Evolutionary conservation across 2,797 vertebrate genomes (phyloP).

Genomic region (Enteromius unitaeniatus): DNA sequence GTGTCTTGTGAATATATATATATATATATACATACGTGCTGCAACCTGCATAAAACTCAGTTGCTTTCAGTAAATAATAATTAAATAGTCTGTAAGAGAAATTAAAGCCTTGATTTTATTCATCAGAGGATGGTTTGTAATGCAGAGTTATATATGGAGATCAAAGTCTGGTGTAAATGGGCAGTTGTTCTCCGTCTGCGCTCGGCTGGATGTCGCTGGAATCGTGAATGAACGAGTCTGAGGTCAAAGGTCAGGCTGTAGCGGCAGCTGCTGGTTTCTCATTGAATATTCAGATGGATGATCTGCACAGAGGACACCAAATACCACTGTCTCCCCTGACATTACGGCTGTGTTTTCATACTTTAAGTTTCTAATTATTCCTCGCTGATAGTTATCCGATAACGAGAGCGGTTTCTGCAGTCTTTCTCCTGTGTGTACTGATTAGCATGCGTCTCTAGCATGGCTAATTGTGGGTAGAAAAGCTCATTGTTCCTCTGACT

Average conservation of each 20-base stretch:
- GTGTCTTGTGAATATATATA: conserved; percentile 61
- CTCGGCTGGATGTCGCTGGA: conserved; percentile 38
- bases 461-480: conserved; percentile 74
- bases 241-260: conserved; percentile 83
- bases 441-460: conserved; percentile 79
- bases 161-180: conserved; percentile 84
- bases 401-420: conserved; percentile 47
- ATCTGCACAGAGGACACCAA: conserved; percentile 40
- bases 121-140: conserved; percentile 15
- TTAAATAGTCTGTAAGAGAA: conserved; percentile 63
- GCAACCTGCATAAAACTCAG: conserved; percentile 58
- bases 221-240: conserved; percentile 71
- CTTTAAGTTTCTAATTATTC: conserved; percentile 32
- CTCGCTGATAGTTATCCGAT: conserved; percentile 29
- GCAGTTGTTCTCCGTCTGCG: conserved; percentile 67
- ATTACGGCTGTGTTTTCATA: neutral
- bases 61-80: conserved; percentile 58
- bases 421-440: conserved; percentile 49
- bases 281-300: conserved; percentile 63
- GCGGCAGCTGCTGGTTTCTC: conserved; percentile 87
- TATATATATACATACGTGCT: neutral
- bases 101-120: neutral
- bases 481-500: conserved; percentile 74
- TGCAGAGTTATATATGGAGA: conserved; percentile 65
- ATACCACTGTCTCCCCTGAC: conserved; percentile 39